Conservation (phyloP, 2,888 invertebrate species). For the Zaprionus bogoriensis region DNA sequence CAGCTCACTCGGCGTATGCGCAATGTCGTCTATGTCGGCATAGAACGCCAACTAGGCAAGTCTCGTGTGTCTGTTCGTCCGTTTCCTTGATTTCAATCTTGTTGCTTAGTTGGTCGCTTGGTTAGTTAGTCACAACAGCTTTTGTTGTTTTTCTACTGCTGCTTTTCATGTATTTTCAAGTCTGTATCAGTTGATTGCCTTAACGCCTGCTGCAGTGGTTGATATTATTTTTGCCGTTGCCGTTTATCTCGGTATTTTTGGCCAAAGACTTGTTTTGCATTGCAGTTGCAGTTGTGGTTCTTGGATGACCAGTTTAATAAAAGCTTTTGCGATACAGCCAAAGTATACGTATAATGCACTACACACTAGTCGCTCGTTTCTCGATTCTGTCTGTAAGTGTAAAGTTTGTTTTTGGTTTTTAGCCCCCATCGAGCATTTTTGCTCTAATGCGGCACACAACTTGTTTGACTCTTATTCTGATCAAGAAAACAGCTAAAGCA, state of each 20-base stretch:
- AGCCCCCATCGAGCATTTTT: slow-evolving; percentile 20
- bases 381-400: slow-evolving; percentile 25
- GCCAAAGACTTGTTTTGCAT: slow-evolving; percentile 40
- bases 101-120: slow-evolving; percentile 27
- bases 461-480: slow-evolving; percentile 49
- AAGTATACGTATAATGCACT: no score
- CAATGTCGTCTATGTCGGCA: slow-evolving; percentile 57
- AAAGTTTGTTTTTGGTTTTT: slow-evolving; percentile 28
- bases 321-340: slow-evolving; percentile 59
- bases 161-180: slow-evolving; percentile 33
- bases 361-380: slow-evolving; percentile 22
- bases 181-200: slow-evolving; percentile 59
- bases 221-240: slow-evolving; percentile 22
- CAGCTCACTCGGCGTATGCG: slow-evolving; percentile 68
- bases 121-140: slow-evolving; percentile 14
- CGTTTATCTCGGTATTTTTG: slow-evolving; percentile 39
- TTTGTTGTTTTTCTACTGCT: slow-evolving; percentile 12
- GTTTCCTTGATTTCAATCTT: slow-evolving; percentile 73
- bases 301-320: slow-evolving; percentile 69
- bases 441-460: slow-evolving; percentile 40
- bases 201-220: slow-evolving; percentile 46
- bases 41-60: slow-evolving; percentile 52
- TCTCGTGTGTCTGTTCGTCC: slow-evolving; percentile 25
- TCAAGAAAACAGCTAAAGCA: slow-evolving; percentile 35
- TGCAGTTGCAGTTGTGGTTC: slow-evolving; percentile 59